These are phyloP conservation scores for Epiperipatus broadwayi DNA, from an alignment of 2,888 invertebrate genomes.

Conservation along the genomic window DNA sequence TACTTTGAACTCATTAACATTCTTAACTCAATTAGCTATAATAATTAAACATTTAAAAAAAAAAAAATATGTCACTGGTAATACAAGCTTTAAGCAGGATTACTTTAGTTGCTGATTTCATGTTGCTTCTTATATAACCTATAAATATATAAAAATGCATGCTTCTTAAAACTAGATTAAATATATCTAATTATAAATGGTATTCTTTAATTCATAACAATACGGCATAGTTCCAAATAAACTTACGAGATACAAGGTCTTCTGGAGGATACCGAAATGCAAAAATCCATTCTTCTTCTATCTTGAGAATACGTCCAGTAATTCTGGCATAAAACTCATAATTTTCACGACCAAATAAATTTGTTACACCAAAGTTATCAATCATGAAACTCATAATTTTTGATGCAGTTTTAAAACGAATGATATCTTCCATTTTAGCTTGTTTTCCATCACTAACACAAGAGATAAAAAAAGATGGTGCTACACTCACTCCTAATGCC, in stretches of 20 bases:
- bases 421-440: slow-evolving; percentile 85
- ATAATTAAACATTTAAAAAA: no score
- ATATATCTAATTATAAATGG: no score
- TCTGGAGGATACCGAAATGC: slow-evolving; percentile 74
- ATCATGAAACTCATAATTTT: slow-evolving; percentile 90
- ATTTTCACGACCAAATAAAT: slow-evolving; percentile 79
- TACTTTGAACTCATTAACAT: no score
- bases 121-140: no score
- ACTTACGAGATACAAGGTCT: slow-evolving; percentile 36
- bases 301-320: slow-evolving; percentile 71
- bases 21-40: no score
- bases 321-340: slow-evolving; percentile 90
- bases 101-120: no score
- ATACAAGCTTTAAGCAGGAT: no score
- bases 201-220: no score
- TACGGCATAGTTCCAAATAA: no score
- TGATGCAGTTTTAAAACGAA: slow-evolving; percentile 84
- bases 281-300: slow-evolving; percentile 88
- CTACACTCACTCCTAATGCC: slow-evolving; percentile 81
- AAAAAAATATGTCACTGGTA: no score
- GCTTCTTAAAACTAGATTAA: no score
- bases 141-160: no score
- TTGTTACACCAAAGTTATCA: slow-evolving; percentile 85
- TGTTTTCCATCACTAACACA: slow-evolving; percentile 86
- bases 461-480: slow-evolving; percentile 86